Conservation (phyloP, 2,113 vertebrate species). For the Pangasianodon hypophthalmus region DNA sequence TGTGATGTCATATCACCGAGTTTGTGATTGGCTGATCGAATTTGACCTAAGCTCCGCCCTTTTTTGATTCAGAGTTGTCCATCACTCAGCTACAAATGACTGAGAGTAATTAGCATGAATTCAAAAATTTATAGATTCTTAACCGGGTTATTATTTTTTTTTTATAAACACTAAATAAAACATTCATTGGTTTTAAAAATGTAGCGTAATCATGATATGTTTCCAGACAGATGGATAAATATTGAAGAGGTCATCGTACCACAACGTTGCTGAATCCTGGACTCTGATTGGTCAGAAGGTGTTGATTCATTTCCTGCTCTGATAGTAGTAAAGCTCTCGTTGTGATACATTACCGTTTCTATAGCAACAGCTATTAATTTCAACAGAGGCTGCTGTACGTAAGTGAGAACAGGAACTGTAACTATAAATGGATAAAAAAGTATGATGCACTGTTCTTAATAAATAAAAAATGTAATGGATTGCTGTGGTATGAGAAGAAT, state of each 20-base stretch:
- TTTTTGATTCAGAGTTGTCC: neutral
- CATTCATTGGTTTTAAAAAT: too few species aligned
- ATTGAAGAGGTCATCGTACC: too few species aligned
- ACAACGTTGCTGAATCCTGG: too few species aligned
- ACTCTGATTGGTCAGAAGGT: too few species aligned
- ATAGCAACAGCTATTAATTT: neutral
- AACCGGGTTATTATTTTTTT: too few species aligned
- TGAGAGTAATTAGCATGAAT: too few species aligned
- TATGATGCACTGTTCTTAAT: neutral
- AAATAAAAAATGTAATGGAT: neutral
- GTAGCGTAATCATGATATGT: too few species aligned
- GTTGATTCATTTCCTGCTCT: too few species aligned
- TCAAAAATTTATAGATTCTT: too few species aligned
- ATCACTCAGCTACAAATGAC: too few species aligned
- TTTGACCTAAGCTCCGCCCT: neutral
- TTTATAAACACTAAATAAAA: too few species aligned
- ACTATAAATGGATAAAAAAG: neutral
- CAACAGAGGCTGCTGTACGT: neutral
- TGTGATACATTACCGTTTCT: neutral
- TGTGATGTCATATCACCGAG: neutral
- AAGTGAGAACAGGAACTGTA: neutral
- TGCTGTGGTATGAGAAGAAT: neutral
- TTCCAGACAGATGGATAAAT: too few species aligned
- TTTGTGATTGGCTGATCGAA: neutral
- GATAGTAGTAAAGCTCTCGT: neutral